Conservation (phyloP, 2,888 invertebrate species). For the Andricus curvator region DNA sequence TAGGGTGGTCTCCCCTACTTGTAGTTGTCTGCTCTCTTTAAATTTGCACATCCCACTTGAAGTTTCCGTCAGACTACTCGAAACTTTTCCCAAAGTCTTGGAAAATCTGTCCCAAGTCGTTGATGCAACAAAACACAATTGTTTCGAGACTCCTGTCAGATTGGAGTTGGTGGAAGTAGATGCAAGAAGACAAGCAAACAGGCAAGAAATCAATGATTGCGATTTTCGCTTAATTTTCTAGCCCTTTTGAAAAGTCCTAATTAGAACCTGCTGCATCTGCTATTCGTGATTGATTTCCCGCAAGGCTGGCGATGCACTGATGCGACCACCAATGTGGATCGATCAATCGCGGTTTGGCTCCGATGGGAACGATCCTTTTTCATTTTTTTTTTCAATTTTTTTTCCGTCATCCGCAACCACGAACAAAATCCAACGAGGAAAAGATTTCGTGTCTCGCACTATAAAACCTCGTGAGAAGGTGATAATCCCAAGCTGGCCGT, state of each 20-base stretch:
- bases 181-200: constrained; percentile 23
- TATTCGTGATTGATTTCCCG: constrained; percentile 32
- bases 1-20: too few species aligned
- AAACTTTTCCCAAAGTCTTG: constrained; percentile 16
- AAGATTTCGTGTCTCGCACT: constrained; percentile 19
- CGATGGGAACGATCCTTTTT: neutral
- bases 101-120: neutral
- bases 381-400: neutral
- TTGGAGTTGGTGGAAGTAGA: constrained; percentile 34
- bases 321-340: constrained; percentile 1
- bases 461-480: constrained; percentile 28
- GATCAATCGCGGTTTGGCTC: constrained; percentile 40
- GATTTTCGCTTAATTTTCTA: neutral
- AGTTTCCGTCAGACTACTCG: constrained; percentile 15
- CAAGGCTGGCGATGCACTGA: constrained; percentile 26
- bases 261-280: constrained; percentile 37
- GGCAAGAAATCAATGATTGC: constrained; percentile 29
- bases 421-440: constrained; percentile 8
- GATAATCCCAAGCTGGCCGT: neutral
- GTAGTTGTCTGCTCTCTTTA: neutral
- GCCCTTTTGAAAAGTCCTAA: constrained; percentile 6
- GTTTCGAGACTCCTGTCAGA: constrained; percentile 42
- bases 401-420: neutral
- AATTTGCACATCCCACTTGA: constrained; percentile 2
- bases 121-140: neutral